Conservation (phyloP, 2,113 vertebrate species). For the Alaudala cheleensis region DNA sequence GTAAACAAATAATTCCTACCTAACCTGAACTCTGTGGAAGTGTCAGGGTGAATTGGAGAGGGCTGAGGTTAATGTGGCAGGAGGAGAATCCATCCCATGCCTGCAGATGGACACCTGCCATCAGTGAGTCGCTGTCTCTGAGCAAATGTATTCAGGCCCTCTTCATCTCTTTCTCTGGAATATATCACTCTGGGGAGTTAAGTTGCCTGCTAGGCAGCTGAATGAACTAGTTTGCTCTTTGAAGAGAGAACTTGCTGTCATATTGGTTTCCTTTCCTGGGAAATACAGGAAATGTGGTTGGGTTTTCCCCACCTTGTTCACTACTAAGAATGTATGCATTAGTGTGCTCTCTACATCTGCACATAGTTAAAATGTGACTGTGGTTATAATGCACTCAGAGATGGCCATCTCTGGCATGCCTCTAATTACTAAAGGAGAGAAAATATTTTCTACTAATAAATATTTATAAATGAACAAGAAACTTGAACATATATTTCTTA, state of each 20-base stretch:
- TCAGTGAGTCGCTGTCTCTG: not conserved
- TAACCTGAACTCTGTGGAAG: not conserved
- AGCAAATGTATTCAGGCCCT: not conserved
- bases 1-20: not conserved
- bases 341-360: fast-evolving
- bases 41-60: not conserved
- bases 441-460: not conserved
- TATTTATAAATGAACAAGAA: not conserved
- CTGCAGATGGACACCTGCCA: fast-evolving
- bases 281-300: not conserved
- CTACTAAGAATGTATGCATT: not conserved
- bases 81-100: not conserved
- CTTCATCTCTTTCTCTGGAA: not conserved
- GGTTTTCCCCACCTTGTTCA: not conserved
- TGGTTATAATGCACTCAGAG: not conserved
- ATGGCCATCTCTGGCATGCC: not conserved
- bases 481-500: not conserved
- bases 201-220: not conserved
- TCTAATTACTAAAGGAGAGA: not conserved
- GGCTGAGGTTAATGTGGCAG: fast-evolving
- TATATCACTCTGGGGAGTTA: not conserved
- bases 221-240: not conserved
- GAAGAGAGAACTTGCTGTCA: not conserved
- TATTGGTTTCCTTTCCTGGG: not conserved
- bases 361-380: not conserved